Conservation (phyloP, 1,140 invertebrate genomes). For the Ceratitis capitata region DNA sequence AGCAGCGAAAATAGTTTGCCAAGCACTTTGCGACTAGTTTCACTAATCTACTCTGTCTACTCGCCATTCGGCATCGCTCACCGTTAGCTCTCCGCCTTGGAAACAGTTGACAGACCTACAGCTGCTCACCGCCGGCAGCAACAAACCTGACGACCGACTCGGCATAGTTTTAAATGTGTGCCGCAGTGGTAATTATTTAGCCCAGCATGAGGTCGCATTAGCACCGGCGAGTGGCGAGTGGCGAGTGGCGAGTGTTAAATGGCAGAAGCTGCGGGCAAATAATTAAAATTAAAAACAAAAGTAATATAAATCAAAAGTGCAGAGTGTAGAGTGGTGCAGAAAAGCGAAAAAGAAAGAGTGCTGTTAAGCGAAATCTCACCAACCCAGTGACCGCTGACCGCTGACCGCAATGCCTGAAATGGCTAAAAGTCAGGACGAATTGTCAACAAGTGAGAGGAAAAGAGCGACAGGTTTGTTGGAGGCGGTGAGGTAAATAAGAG, state of each 20-base stretch:
- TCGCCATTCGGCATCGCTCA: not conserved
- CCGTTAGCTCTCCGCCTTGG: not conserved
- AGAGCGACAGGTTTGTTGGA: not conserved
- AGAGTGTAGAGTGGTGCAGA: too few species aligned
- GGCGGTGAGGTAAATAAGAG: not conserved
- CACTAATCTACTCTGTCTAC: not conserved
- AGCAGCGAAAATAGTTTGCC: not conserved
- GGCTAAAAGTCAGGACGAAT: not conserved
- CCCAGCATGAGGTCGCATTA: not conserved
- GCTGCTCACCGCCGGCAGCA: not conserved
- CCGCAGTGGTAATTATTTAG: not conserved
- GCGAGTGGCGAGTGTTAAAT: not conserved
- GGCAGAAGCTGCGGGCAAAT: not conserved
- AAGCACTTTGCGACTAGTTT: not conserved
- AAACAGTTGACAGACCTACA: conserved; percentile 3
- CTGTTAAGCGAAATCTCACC: not conserved
- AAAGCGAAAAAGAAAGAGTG: not conserved
- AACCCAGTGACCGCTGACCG: not conserved
- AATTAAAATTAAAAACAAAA: not conserved
- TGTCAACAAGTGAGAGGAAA: not conserved
- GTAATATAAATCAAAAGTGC: too few species aligned
- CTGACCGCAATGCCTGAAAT: not conserved
- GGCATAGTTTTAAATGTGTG: conserved; percentile 24
- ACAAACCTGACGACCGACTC: not conserved
- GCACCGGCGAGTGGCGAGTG: not conserved